Conservation (phyloP, 1,140 invertebrate species). For the Myzus persicae region DNA sequence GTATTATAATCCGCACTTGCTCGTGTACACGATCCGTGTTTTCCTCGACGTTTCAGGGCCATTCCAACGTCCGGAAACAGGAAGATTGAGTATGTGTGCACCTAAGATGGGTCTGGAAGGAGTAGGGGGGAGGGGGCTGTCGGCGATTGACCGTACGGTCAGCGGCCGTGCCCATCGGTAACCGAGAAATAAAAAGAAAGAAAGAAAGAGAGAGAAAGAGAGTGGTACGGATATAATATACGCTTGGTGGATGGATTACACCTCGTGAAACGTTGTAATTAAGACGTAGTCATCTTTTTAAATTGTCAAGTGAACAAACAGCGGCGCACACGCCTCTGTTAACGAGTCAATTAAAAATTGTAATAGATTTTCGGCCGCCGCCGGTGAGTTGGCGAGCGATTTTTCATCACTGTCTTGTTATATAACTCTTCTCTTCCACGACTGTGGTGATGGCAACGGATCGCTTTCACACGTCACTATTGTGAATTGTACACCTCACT, state of each 20-base stretch:
- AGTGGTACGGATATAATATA: not conserved
- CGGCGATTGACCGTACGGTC: not conserved
- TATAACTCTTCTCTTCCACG: not conserved
- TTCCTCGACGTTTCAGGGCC: constrained; percentile 8
- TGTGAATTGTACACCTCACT: not conserved
- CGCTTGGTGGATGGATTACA: constrained; percentile 24
- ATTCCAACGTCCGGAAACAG: constrained; percentile 25
- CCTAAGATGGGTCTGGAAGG: too few relatives aligned
- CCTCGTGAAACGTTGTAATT: constrained; percentile 48
- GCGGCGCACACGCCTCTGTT: constrained; percentile 21
- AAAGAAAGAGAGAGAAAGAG: not conserved
- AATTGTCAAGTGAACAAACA: constrained; percentile 53
- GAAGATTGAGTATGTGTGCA: not conserved
- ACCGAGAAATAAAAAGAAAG: not conserved
- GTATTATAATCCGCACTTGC: not conserved
- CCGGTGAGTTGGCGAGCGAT: constrained; percentile 35
- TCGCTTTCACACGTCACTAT: constrained; percentile 44
- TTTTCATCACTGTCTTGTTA: constrained; percentile 38
- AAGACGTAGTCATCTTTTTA: constrained; percentile 59
- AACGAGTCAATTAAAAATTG: constrained; percentile 57
- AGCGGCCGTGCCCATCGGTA: not conserved
- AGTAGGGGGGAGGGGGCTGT: not conserved
- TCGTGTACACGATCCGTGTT: constrained; percentile 38
- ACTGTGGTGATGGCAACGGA: not conserved
- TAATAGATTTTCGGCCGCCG: constrained; percentile 51